Conservation (phyloP, 2,888 invertebrate genomes). For the Drepanosiphum platanoidis region DNA sequence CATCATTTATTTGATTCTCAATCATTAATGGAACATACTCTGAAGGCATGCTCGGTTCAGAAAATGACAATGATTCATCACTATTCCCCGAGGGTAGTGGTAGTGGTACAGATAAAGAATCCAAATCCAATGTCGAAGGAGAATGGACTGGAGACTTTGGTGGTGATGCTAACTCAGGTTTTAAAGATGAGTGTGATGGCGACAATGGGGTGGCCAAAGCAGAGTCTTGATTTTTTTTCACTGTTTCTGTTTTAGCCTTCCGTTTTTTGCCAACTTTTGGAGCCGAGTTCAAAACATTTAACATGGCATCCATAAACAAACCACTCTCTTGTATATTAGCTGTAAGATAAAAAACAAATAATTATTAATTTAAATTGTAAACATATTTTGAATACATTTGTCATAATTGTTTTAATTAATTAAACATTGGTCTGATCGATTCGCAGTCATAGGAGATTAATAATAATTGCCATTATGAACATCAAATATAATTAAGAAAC, state of each 20-base stretch:
- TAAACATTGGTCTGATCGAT: background rate
- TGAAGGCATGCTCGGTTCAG: slow-evolving; percentile 3
- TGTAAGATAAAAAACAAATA: slow-evolving; percentile 68
- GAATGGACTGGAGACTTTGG: slow-evolving; percentile 34
- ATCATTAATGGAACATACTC: slow-evolving; percentile 6
- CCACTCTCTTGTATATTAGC: slow-evolving; percentile 88
- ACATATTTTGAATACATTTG: background rate
- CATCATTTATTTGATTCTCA: background rate
- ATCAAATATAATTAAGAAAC: too few relatives aligned
- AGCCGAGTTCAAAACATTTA: slow-evolving; percentile 53
- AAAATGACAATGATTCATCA: background rate
- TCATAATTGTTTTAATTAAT: background rate
- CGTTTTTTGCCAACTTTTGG: slow-evolving; percentile 49
- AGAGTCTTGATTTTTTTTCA: slow-evolving; percentile 17
- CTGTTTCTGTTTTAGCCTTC: slow-evolving; percentile 30
- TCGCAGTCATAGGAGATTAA: background rate
- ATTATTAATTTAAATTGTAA: background rate
- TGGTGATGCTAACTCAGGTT: slow-evolving; percentile 1
- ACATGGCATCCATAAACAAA: slow-evolving; percentile 90
- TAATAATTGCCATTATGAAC: too few relatives aligned
- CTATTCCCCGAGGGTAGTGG: too few relatives aligned
- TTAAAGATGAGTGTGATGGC: background rate
- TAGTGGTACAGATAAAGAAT: slow-evolving; percentile 1
- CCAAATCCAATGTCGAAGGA: slow-evolving; percentile 45
- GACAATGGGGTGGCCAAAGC: background rate